A percentile compares a stretch with the other conserved stretches of the same genome.
These are phyloP conservation scores for Eumerus sabulonum DNA, from an alignment of 2,888 invertebrate species.

Conservation along the genomic window DNA sequence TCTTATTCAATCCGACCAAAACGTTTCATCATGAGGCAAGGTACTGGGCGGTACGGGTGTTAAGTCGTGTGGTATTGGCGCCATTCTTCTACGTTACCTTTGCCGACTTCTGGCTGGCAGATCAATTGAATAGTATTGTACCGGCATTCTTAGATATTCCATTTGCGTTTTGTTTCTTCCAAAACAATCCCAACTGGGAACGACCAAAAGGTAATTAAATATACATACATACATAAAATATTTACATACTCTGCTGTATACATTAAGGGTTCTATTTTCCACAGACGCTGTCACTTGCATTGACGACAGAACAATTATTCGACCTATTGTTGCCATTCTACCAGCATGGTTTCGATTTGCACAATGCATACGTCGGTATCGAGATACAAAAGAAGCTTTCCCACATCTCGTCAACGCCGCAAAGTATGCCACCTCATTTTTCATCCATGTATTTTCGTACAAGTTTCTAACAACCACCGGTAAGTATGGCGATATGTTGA, in stretches of 20 bases:
- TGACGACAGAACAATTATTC: slow-evolving; percentile 79
- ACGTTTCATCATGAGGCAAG: slow-evolving; percentile 88
- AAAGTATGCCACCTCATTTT: slow-evolving; percentile 94
- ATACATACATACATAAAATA: not conserved
- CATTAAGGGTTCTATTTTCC: no score
- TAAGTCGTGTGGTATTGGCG: slow-evolving; percentile 84
- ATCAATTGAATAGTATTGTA: slow-evolving; percentile 89
- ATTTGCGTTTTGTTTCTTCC: slow-evolving; percentile 88
- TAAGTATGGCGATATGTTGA: slow-evolving; percentile 71
- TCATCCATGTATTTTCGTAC: slow-evolving; percentile 87
- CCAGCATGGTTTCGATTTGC: slow-evolving; percentile 93
- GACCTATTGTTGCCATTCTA: slow-evolving; percentile 86
- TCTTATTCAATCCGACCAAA: slow-evolving; percentile 87
- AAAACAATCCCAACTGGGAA: slow-evolving; percentile 82
- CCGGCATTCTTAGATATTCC: slow-evolving; percentile 89
- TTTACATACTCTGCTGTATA: not conserved
- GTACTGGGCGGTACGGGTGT: slow-evolving; percentile 83
- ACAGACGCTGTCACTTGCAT: slow-evolving; percentile 81
- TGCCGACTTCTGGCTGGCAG: slow-evolving; percentile 93
- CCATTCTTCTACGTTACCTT: slow-evolving; percentile 89
- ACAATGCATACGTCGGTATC: slow-evolving; percentile 90
- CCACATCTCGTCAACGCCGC: slow-evolving; percentile 92
- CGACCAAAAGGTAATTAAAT: slow-evolving; percentile 75
- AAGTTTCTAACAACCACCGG: slow-evolving; percentile 76
- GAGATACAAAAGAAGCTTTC: slow-evolving; percentile 88